Evolutionary conservation across 1,140 invertebrate genomes (phyloP), one percentile per base, ranked within the genome.

Genomic region (Lordiphosa collinella): DNA sequence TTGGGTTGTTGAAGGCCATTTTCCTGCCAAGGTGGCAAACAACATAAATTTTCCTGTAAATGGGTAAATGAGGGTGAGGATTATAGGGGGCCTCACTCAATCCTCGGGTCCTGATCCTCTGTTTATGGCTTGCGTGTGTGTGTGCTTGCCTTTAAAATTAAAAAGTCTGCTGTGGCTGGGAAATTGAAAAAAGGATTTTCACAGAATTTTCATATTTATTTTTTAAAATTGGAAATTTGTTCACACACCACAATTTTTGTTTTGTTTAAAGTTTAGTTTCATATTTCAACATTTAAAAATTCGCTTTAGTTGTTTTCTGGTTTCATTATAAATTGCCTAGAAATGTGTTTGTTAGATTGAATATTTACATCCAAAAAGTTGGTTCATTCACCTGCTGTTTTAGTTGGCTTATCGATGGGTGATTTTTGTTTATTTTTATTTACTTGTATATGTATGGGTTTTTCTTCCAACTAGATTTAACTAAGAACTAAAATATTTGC

Each of bases 221-320:
- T 80, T 78, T 70, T 85, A 72, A 84, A 84, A 82, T 78, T 84
- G 60, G 50, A 76, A 85, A 73, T 36, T 68, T 64, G 64, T 51
- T 73, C 40, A 71, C 72, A 78, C 59, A 69, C 78, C 78, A 82
- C 79, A 82, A 59, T 73, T 69, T 52, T 69, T 49, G 56, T 62
- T 48, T 62, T 61, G 46, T 67, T 70, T 46, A 51, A 55, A 38
- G 41, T 54, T 55, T 44, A 43, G 8, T 6, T 52, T 52, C 10
- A 37, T 31, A 37, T 31, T 37, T 43, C 44, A 69, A 69, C 56
- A 69, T 71, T 69, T 69, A 50, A 69, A 70, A 69, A 69, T 70
- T 69, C 65, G 46, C 44, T 62, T 69, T 38, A 43, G 43, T 70
- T 38, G 18, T 37, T 16, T 32, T 32, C 14, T 43, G 13, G 8